Evolutionary conservation across 1,140 invertebrate genomes (phyloP), one percentile per base, ranked within the genome.

Genomic region (Homalodisca vitripennis): DNA sequence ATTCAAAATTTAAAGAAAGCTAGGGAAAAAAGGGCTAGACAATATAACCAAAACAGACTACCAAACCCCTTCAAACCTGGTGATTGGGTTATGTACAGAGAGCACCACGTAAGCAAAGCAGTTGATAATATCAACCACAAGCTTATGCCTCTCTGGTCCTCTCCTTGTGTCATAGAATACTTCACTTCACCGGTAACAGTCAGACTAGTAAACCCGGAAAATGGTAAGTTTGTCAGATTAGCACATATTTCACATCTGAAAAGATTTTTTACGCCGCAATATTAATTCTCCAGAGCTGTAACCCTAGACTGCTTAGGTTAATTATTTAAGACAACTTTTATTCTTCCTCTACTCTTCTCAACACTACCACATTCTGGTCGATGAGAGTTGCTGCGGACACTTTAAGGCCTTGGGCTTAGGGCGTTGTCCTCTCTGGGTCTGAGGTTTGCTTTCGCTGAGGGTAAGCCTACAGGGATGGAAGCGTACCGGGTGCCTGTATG

Each of bases 31-130:
- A 3, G 55, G n/a, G 26, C 3, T 27, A 26, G n/a, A 27, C 55
- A 60, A 34, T 64, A 64, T 22, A 64, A 64, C 22, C n/a, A 64
- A 27, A 31, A 31, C n/a, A 6, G 62, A 3, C 13, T 3, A 22
- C 30, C 29, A n/a, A 2, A 12, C 2, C 2, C n/a, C 14, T 64
- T 24, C 31, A 64, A 64, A 34, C n/a, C 34, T 22, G 62, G 62
- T 20, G 62, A 64, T 64, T 64, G 34, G 62, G 62, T 64, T 41
- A 53, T 53, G 48, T 53, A 53, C 48, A 13, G 22, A 6, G 12
- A n/a, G 22, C 48, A 53, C 22, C 22, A 53, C 22, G 10, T 14
- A 53, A 53, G 48, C 48, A 53, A 24, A 20, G 48, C 22, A 22
- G 48, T 12, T 14, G 48, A 53, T 53, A n/a, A 53, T 3, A 24